phyloP scores from a whole-genome alignment of 2,113 vertebrate genomes.

The Pogonocichla stellata region DNA sequence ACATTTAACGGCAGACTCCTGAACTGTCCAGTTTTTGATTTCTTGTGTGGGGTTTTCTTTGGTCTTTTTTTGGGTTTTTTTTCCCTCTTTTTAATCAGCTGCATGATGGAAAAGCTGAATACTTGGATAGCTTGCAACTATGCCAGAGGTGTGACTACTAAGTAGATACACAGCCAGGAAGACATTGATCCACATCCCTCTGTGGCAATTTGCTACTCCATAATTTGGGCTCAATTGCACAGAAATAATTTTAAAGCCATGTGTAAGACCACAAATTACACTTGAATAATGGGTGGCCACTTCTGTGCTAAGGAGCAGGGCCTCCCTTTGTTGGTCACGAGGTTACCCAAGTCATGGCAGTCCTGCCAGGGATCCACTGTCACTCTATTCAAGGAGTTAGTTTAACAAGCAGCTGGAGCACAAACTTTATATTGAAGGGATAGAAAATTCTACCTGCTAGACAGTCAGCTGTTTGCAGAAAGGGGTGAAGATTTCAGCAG shows the following conservation, averaged over 20 bases:
- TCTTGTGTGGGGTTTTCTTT: background rate
- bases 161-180: background rate
- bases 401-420: background rate
- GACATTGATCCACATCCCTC: background rate
- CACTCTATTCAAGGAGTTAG: background rate
- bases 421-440: background rate
- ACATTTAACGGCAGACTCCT: background rate
- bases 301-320: background rate
- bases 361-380: background rate
- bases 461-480: background rate
- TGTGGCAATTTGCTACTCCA: background rate
- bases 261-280: background rate
- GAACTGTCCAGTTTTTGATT: background rate
- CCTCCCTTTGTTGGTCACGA: background rate
- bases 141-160: background rate
- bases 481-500: background rate
- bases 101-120: background rate
- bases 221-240: background rate
- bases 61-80: too few relatives aligned
- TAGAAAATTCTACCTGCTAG: background rate
- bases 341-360: background rate
- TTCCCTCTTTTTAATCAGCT: background rate
- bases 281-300: rapidly evolving
- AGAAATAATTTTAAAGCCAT: background rate
- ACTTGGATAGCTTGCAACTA: background rate